Conservation (phyloP, 2,797 vertebrate genomes). For the Sebastes elongatus region DNA sequence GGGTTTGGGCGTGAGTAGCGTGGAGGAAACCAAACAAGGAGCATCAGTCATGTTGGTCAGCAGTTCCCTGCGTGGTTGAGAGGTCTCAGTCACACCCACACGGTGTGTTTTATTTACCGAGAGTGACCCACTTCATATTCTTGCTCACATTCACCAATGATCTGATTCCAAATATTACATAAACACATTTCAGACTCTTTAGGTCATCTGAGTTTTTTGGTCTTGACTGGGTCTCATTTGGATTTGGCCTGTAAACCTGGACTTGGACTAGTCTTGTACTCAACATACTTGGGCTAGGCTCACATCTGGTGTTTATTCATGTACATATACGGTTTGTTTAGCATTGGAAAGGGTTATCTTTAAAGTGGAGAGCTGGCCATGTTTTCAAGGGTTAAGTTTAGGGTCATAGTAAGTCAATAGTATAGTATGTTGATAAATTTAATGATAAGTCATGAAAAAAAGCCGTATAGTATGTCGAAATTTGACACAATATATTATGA, state of each 20-base stretch:
- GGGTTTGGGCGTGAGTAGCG: background rate
- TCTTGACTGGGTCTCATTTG: background rate
- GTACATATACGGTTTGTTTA: background rate
- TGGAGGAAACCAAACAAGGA: background rate
- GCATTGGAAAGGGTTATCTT: background rate
- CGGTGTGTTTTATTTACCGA: background rate
- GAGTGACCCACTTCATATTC: background rate
- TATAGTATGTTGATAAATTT: too few species aligned
- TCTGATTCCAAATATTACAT: background rate
- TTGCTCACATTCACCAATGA: background rate
- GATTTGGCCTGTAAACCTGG: background rate
- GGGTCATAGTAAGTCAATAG: too few species aligned
- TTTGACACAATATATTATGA: too few species aligned
- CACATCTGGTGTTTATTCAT: background rate
- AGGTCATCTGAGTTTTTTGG: background rate
- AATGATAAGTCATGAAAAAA: too few species aligned
- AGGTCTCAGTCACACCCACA: background rate
- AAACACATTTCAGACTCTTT: background rate
- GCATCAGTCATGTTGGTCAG: constrained; percentile 7
- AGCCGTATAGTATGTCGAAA: too few species aligned
- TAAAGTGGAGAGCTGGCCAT: background rate
- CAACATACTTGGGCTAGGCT: background rate
- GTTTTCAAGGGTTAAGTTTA: too few species aligned
- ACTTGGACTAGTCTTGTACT: background rate
- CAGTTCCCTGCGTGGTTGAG: background rate